These are phyloP conservation scores for Gobius niger DNA, from an alignment of 2,113 vertebrate species.

Conservation along the genomic window DNA sequence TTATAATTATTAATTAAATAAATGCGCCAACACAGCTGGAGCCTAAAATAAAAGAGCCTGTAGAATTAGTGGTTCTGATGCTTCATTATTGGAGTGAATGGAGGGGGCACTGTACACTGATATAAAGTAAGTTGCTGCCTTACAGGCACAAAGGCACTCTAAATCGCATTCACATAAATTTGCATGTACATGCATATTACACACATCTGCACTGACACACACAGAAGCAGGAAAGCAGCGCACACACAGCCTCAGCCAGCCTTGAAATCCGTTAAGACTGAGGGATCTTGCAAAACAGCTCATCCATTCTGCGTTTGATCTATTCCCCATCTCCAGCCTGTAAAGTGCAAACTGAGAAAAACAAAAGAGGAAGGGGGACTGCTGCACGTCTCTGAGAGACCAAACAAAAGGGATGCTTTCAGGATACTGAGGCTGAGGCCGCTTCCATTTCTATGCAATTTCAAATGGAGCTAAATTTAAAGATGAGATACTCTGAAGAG, in stretches of 20 bases:
- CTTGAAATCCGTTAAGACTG: constrained; percentile 75
- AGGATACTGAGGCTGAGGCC: constrained; percentile 33
- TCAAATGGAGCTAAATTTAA: constrained; percentile 29
- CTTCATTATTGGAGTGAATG: constrained; percentile 25
- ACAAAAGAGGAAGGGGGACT: constrained; percentile 71
- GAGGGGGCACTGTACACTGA: constrained; percentile 20
- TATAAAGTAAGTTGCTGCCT: constrained; percentile 54
- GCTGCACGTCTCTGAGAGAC: constrained; percentile 68
- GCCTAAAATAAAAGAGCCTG: constrained; percentile 14
- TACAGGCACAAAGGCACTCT: constrained; percentile 45
- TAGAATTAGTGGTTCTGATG: constrained; percentile 21
- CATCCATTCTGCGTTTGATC: constrained; percentile 76
- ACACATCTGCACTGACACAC: constrained; percentile 20
- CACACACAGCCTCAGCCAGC: constrained; percentile 58
- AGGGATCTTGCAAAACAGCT: constrained; percentile 75
- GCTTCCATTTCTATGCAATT: constrained; percentile 43
- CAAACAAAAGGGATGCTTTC: constrained; percentile 60
- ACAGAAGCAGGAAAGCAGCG: constrained; percentile 42
- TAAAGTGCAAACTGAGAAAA: constrained; percentile 72
- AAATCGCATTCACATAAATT: constrained; percentile 54
- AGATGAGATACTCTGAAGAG: constrained; percentile 14
- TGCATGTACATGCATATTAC: constrained; percentile 57
- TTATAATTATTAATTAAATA: neutral
- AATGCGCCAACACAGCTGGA: neutral
- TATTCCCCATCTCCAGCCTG: constrained; percentile 75